Evolutionary conservation across 2,888 invertebrate genomes (phyloP).

Genomic region (Nemoura dubitans): DNA sequence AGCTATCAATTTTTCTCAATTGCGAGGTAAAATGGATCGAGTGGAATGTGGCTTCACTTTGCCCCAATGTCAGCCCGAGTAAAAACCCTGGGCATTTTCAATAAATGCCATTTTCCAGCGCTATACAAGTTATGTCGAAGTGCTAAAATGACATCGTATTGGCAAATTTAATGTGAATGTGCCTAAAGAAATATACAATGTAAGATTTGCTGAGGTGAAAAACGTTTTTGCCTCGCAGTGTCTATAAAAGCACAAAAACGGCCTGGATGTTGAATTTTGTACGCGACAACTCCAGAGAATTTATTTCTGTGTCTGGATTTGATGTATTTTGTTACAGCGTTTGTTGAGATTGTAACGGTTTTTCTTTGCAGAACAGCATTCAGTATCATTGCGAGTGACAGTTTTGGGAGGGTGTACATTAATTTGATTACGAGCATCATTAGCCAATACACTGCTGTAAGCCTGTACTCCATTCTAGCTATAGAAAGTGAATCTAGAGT

Average conservation of each 20-base stretch:
- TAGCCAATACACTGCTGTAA: neutral
- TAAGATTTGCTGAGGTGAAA: no score
- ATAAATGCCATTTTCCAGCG: neutral
- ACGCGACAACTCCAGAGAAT: neutral
- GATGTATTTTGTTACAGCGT: neutral
- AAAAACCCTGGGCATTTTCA: neutral
- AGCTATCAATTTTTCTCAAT: conserved; percentile 4
- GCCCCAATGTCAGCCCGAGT: neutral
- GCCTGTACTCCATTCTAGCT: neutral
- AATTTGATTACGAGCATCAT: conserved; percentile 22
- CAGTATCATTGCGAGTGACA: conserved; percentile 1
- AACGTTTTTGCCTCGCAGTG: no score
- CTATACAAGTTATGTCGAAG: no score
- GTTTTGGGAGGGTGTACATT: neutral
- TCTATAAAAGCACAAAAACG: no score
- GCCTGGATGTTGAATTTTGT: no score
- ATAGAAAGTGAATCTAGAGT: neutral
- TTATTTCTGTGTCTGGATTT: neutral
- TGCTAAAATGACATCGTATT: no score
- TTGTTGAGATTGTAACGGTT: neutral
- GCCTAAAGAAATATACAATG: no score
- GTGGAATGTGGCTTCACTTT: neutral
- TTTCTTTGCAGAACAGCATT: neutral
- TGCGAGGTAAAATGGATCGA: neutral
- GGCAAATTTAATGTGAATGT: no score